These are phyloP conservation scores for Gambusia yucatana DNA, from an alignment of 2,797 vertebrate genomes.

Conservation along the genomic window DNA sequence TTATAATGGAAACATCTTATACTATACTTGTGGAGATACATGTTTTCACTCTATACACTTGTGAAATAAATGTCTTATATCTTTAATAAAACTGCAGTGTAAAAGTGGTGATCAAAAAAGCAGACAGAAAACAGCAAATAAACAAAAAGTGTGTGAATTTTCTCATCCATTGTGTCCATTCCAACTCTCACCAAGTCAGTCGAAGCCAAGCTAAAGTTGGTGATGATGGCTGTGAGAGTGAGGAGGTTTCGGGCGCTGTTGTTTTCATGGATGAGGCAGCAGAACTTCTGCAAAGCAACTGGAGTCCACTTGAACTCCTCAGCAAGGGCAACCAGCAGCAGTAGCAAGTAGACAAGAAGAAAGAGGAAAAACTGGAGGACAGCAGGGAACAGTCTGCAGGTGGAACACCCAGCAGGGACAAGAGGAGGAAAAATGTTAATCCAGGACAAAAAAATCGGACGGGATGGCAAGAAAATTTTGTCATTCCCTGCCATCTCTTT, in stretches of 20 bases:
- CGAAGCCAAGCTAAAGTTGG: constrained; percentile 77
- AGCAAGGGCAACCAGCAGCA: constrained; percentile 77
- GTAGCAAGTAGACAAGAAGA: constrained; percentile 73
- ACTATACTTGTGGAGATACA: no score
- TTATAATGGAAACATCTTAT: neutral
- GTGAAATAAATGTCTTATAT: neutral
- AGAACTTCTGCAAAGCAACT: constrained; percentile 67
- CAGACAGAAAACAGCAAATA: neutral
- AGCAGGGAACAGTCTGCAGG: constrained; percentile 63
- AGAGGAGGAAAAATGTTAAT: neutral
- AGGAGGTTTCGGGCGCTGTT: constrained; percentile 79
- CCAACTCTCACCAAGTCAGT: constrained; percentile 75
- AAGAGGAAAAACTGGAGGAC: constrained; percentile 75
- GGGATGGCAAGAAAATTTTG: neutral
- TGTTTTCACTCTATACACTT: neutral
- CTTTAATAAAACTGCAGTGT: no score
- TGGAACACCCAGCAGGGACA: neutral
- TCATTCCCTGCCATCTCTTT: neutral
- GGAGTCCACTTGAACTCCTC: constrained; percentile 81
- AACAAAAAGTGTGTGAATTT: neutral
- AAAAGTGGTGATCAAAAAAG: neutral
- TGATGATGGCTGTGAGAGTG: constrained; percentile 74
- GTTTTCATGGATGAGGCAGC: constrained; percentile 84
- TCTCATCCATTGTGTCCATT: neutral
- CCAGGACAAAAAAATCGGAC: neutral